phyloP scores from a whole-genome alignment of 2,797 vertebrate species.

The Pangasius mekongensis region DNA sequence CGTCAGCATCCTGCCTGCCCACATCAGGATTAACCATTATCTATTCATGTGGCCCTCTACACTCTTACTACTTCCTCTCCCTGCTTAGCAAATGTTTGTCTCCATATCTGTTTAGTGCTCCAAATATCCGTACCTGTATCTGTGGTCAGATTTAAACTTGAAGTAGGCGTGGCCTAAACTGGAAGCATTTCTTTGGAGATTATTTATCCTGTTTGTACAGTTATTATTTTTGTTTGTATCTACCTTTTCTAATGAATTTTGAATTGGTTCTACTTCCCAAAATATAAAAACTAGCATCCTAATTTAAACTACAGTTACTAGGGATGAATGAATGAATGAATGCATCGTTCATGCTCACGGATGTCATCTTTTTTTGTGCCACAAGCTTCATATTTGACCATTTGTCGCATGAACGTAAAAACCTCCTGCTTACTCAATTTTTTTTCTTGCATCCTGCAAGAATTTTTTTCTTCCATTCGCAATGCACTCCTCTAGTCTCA shows the following conservation, averaged over 20 bases:
- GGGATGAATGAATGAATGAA: neutral
- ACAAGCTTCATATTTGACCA: neutral
- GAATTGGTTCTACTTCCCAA: neutral
- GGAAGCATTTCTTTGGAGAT: neutral
- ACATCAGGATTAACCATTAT: conserved; percentile 69
- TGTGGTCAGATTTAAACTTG: no score
- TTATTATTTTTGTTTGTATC: neutral
- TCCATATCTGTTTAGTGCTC: neutral
- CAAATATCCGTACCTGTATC: neutral
- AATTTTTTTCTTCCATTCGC: neutral
- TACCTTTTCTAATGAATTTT: neutral
- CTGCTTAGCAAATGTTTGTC: conserved; percentile 14
- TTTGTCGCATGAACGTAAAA: neutral
- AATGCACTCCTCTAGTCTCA: neutral
- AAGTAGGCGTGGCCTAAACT: neutral
- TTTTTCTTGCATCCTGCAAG: neutral
- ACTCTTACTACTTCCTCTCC: conserved; percentile 48
- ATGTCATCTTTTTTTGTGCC: neutral
- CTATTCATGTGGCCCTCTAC: conserved; percentile 69
- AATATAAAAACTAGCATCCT: neutral
- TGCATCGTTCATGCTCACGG: neutral
- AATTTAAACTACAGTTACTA: neutral
- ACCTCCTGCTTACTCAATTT: no score
- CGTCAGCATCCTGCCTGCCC: conserved; percentile 62
- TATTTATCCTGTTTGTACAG: neutral